Percentiles rank a stretch among this genome's conserved stretches.
Evolutionary conservation across 2,888 invertebrate genomes (phyloP).

Genomic region (Brachycybe producta): DNA sequence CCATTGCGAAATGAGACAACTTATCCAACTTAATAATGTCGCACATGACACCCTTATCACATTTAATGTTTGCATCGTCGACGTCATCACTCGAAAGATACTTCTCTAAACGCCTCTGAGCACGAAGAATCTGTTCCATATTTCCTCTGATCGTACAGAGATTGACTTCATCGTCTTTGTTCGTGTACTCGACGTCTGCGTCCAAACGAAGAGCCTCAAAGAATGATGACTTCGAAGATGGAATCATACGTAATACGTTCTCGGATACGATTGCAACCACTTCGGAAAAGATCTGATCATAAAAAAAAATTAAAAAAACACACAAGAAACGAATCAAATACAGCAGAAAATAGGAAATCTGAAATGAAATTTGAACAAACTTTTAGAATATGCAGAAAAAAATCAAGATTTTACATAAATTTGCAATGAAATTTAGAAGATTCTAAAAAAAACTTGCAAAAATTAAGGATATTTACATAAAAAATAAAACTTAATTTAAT

Average conservation of each 20-base stretch:
- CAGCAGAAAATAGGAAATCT: too few species aligned
- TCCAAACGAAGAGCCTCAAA: constrained; percentile 1
- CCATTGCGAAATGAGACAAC: constrained; percentile 14
- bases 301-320: too few species aligned
- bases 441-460: too few species aligned
- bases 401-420: too few species aligned
- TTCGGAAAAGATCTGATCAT: constrained; percentile 9
- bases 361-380: too few species aligned
- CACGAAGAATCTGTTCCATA: constrained; percentile 7
- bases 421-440: too few species aligned
- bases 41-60: constrained; percentile 17
- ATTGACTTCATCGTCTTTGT: background rate
- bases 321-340: too few species aligned
- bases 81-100: background rate
- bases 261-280: constrained; percentile 6
- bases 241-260: background rate
- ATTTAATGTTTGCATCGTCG: background rate
- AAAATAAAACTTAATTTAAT: too few species aligned
- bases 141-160: constrained; percentile 6
- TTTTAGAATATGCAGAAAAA: too few species aligned
- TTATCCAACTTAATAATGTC: constrained; percentile 17
- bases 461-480: too few species aligned
- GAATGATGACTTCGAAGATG: background rate
- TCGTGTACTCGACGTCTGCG: background rate
- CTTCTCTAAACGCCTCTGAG: constrained; percentile 3